Base-by-base conservation (phyloP, 2,113 vertebrate genomes). In the Oncorhynchus nerka region DNA sequence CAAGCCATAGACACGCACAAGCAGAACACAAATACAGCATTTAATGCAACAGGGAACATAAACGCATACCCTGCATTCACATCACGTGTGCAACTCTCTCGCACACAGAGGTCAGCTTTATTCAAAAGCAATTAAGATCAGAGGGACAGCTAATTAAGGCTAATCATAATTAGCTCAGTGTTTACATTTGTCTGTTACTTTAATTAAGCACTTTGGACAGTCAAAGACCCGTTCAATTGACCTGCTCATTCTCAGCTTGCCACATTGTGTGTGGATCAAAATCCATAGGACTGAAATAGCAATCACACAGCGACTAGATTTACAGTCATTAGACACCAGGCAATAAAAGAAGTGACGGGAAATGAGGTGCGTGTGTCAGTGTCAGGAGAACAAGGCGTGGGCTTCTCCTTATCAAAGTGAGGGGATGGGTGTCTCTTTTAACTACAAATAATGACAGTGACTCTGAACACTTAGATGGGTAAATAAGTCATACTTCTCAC, bases 131-230 rank as follows among this genome's bases (percentile, higher is more conserved):
- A 92, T 92, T 91, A 92, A 39, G 79, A 88, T 91, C 87, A 90
- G 79, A 89, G 72, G 89, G 92, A 93, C 92, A 89, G 92, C 91
- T 92, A 90, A 93, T 93, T 92, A 91, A 88, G 79, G 86, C 89
- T 86, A 91, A 92, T 92, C 91, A 92, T 93, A 92, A 92, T 92
- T 88, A 91, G 82, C 85, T 80, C 4, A 78, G 78, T 87, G 91
- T 93, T 93, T 93, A 92, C 88, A 91, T 90, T 92, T 92, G 90
- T 89, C 85, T 79, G 85, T 79, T 78, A 87, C 85, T 91, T 92
- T 93, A 92, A 94, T 92, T 93, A 93, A 92, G 90, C 83, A 86
- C 83, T 84, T 74, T 79, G 86, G 89, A 91, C 86, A 87, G 88
- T 85, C 78, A 73, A 84, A 87, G 71, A 77, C 79, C 91, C 74